Base-by-base conservation (phyloP, 2,888 invertebrate genomes). In the Aphodius sticticus region DNA sequence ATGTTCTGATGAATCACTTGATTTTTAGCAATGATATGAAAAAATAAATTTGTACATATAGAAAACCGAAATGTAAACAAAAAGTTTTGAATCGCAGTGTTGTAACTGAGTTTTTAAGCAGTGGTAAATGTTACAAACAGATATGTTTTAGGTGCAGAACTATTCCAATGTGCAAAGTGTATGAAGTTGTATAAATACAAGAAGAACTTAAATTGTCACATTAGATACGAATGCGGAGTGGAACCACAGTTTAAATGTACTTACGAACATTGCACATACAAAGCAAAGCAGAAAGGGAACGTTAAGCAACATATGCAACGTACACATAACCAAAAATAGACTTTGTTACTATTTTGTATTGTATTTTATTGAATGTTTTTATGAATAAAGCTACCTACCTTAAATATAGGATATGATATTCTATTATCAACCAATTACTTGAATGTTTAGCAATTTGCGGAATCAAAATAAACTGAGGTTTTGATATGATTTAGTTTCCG, bases 121-220 rank as follows among this genome's bases (percentile, higher is more conserved):
- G 53, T 53, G 7, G 4, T 26, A 53, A 12, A 53, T 53, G 7
- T 53, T n/a, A 36, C n/a, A 14, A 72, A 72, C 36, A 15, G 35
- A 72, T 53, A 53, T 53, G 53, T 53, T 74, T 74, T 74, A 74
- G 74, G 74, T 12, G 16, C 14, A 53, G 1, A 7, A 9, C 53
- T 12, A 12, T 76, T 76, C 37, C 36, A 16, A n/a, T 76, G 76
- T 69, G 38, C 53, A 14, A 69, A 16, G 6, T 76, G 76, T n/a
- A 69, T 53, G 26, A 36, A 53, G 15, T 26, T 6, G 6, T 76
- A 16, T 15, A 38, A 69, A 36, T 69, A 69, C 15, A 16, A 69
- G 15, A 15, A 69, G 14, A 38, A 14, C 15, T 72, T 72, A 16
- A 72, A 15, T 72, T 36, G 14, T 72, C 72, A 16, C 36, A 14